Conservation (phyloP, 2,888 invertebrate species). For the Sarcophaga rosellei region DNA sequence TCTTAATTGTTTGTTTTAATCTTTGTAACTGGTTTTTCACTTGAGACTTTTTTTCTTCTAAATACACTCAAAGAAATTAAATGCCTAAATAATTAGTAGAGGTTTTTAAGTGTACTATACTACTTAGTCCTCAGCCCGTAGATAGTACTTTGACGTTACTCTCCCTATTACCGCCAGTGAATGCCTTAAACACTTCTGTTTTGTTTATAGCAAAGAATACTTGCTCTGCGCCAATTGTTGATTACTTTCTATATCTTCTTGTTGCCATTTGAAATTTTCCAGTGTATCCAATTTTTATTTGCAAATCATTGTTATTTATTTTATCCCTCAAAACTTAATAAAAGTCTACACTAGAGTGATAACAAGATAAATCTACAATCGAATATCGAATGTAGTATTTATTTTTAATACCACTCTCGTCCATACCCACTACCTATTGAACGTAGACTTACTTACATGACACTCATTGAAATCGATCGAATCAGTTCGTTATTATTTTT, state of each 20-base stretch:
- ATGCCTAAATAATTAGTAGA: background rate
- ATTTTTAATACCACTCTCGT: slow-evolving; percentile 5
- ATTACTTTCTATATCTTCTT: background rate
- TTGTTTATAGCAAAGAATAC: background rate
- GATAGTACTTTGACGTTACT: too few relatives aligned
- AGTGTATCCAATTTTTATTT: slow-evolving; percentile 35
- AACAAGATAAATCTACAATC: slow-evolving; percentile 62
- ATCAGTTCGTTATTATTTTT: slow-evolving; percentile 27
- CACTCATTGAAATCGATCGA: slow-evolving; percentile 41
- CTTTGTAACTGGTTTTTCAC: slow-evolving; percentile 4
- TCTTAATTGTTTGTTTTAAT: slow-evolving; percentile 10
- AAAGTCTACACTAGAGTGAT: slow-evolving; percentile 64
- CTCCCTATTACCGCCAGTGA: too few relatives aligned
- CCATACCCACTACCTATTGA: background rate
- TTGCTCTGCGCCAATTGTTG: background rate
- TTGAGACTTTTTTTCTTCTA: background rate
- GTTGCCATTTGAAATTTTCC: background rate
- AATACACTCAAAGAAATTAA: slow-evolving; percentile 13
- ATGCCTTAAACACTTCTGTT: background rate
- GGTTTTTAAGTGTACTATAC: too few relatives aligned
- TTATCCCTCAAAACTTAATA: slow-evolving; percentile 36
- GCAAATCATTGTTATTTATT: slow-evolving; percentile 38
- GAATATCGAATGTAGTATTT: background rate
- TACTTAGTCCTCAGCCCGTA: too few relatives aligned
- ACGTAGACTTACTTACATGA: slow-evolving; percentile 21